Evolutionary conservation across 2,797 vertebrate species (phyloP), one percentile per base, ranked within the genome.

Genomic region (Mycteria americana): DNA sequence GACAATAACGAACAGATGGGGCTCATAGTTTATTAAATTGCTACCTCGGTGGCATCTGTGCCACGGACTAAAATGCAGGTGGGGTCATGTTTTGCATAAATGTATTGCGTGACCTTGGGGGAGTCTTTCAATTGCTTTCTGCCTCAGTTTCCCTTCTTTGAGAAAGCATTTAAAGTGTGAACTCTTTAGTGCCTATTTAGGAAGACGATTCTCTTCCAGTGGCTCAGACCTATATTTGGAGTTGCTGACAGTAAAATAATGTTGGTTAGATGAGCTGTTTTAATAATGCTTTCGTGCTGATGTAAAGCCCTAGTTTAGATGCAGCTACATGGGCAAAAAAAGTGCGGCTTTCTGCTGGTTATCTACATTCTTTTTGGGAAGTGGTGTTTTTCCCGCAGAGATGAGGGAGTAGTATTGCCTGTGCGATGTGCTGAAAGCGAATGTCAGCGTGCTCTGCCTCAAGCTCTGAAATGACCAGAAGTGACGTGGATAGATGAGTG

Each of bases 1-100:
- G 93, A 93, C 91, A 93, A 86, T 91, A 94, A 96, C 59, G 91
- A 97, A 86, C 94, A 96, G 96, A 95, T 94, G 95, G 91, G 79
- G 82, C 88, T 97, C 5, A 3, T 72, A 54, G 88, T 87, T 91
- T 95, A 95, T 92, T 96, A 96, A 96, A 92, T 94, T 86, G 85
- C 93, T 92, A 69, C 82, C 85, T 92, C 78, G 1, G 5, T 93
- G 93, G 82, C 96, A 96, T 92, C 94, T 96, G 92, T 93, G 85
- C 76, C 63, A 41, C 18, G 62, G 69, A 84, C 81, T 92, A 51
- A 68, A 84, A 93, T 56, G 69, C 79, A 88, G 85, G 93, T 84
- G 51, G 69, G 91, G 85, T 92, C 50, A 78, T 9, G 30, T 54
- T 96, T 91, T 94, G 79, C 82, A 69, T 81, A 81, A 95, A 77